A percentile compares a stretch with the other conserved stretches of the same genome.
Conservation (phyloP, 2,113 vertebrate species). For the Ochotona princeps region DNA sequence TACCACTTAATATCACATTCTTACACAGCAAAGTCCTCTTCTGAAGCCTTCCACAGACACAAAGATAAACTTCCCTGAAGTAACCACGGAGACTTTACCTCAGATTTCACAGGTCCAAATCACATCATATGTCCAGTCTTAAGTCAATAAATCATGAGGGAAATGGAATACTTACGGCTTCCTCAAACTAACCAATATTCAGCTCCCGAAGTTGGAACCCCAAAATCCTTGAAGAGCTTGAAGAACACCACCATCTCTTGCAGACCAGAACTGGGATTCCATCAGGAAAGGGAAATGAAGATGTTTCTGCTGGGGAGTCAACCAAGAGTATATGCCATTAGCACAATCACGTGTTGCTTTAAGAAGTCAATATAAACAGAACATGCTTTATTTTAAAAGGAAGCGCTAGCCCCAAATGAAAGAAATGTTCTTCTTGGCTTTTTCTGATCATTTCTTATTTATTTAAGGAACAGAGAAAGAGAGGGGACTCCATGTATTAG, state of each 20-base stretch:
- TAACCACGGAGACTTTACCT: background rate
- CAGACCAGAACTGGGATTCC: background rate
- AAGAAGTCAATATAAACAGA: background rate
- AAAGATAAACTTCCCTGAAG: constrained; percentile 25
- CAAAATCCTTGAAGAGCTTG: background rate
- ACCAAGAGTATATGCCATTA: background rate
- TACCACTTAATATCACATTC: background rate
- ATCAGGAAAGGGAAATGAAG: background rate
- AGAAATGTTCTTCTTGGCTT: background rate
- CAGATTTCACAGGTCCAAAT: background rate
- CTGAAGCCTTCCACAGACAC: background rate
- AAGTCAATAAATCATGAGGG: background rate
- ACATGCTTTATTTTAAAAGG: background rate
- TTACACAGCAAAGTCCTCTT: background rate
- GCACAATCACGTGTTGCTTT: background rate
- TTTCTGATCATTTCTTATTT: too few species aligned
- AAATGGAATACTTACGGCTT: background rate
- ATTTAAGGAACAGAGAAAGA: too few species aligned
- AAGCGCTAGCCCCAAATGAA: constrained; percentile 70
- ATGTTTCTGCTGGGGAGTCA: background rate
- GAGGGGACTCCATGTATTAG: too few species aligned
- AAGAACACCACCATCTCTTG: background rate
- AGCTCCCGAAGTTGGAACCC: background rate
- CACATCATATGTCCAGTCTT: background rate
- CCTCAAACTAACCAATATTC: background rate